Evolutionary conservation across 2,113 vertebrate species (phyloP).

Genomic region (Stomatorhinus ivindoensis): DNA sequence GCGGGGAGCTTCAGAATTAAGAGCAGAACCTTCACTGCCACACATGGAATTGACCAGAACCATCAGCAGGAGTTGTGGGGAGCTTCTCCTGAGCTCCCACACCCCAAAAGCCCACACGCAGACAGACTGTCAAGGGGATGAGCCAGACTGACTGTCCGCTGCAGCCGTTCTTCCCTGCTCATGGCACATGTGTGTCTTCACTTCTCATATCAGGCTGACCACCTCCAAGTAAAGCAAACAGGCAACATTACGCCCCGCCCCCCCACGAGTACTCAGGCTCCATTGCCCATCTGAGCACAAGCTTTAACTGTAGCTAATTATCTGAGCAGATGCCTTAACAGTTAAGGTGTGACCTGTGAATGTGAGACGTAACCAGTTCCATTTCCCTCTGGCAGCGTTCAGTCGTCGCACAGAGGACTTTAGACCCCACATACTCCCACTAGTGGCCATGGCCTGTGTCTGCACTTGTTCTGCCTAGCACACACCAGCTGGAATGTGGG

Average conservation of each 20-base stretch:
- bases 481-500: background rate
- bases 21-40: background rate
- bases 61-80: background rate
- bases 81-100: background rate
- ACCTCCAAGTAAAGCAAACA: background rate
- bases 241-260: background rate
- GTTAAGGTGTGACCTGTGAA: background rate
- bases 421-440: no score
- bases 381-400: background rate
- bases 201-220: background rate
- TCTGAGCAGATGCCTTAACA: background rate
- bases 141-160: background rate
- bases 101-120: background rate
- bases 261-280: background rate
- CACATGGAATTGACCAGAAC: no score
- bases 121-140: background rate
- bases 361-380: background rate
- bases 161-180: background rate
- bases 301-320: background rate
- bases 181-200: conserved; percentile 1
- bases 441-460: background rate
- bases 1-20: no score
- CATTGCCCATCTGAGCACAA: background rate
- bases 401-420: background rate
- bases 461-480: background rate